Percentiles rank a stretch among this genome's conserved stretches.
These are phyloP conservation scores for Drosophila littoralis DNA, from an alignment of 1,140 invertebrate genomes.

Conservation along the genomic window DNA sequence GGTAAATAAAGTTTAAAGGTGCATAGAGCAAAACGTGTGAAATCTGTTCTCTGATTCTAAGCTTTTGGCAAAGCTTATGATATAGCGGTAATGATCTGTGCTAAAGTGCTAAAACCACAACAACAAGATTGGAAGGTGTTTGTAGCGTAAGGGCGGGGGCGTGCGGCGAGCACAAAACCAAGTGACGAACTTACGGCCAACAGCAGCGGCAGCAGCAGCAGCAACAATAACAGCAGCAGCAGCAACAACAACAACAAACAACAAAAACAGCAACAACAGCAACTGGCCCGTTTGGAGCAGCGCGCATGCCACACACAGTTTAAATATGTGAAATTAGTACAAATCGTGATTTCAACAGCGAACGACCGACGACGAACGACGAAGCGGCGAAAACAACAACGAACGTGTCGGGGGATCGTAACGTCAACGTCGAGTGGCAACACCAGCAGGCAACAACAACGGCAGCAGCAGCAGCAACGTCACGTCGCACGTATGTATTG, in stretches of 20 bases:
- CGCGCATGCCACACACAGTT: conserved; percentile 84
- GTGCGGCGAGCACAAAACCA: conserved; percentile 57
- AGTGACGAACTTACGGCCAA: conserved; percentile 82
- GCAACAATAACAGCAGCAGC: conserved; percentile 51
- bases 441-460: conserved; percentile 29
- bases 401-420: conserved; percentile 60
- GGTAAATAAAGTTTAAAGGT: too few species aligned
- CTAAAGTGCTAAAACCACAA: conserved; percentile 34
- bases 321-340: conserved; percentile 84
- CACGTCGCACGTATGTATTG: conserved; percentile 62
- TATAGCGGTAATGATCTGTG: conserved; percentile 37
- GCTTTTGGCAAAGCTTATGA: conserved; percentile 43
- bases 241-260: conserved; percentile 46
- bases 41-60: conserved; percentile 1
- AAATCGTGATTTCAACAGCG: conserved; percentile 84
- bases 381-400: conserved; percentile 70
- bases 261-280: conserved; percentile 60
- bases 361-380: conserved; percentile 81
- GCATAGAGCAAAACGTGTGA: too few species aligned
- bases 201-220: conserved; percentile 63
- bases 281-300: conserved; percentile 79
- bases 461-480: conserved; percentile 53
- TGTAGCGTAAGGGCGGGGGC: conserved; percentile 27
- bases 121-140: conserved; percentile 61
- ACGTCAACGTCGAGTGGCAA: conserved; percentile 59